A percentile compares a stretch with the other conserved stretches of the same genome.
These are phyloP conservation scores for Ceratina calcarata DNA, from an alignment of 1,140 invertebrate genomes.

Conservation along the genomic window DNA sequence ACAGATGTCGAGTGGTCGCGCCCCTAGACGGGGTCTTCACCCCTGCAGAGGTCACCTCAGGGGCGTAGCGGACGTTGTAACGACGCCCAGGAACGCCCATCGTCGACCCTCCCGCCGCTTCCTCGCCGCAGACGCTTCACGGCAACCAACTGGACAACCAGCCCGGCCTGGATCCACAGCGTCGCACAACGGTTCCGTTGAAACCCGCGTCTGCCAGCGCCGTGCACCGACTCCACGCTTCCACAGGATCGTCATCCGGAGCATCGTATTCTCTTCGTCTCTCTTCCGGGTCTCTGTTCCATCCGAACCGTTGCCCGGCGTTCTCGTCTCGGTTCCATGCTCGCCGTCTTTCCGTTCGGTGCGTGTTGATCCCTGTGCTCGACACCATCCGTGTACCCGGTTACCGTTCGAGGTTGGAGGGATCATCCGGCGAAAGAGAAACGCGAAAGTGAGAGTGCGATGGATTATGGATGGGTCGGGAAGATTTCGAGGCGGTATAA, in stretches of 20 bases:
- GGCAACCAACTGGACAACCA: conserved; percentile 79
- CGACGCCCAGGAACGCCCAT: conserved; percentile 75
- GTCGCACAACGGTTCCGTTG: conserved; percentile 71
- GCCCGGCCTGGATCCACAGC: conserved; percentile 62
- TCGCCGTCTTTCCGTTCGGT: not conserved
- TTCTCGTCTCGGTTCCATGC: conserved; percentile 16
- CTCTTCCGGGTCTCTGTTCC: not conserved
- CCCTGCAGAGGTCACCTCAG: conserved; percentile 23
- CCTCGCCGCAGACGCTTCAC: conserved; percentile 76
- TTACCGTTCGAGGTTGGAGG: not conserved
- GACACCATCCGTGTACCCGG: not conserved
- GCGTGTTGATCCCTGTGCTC: conserved; percentile 1
- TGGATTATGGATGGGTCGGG: conserved; percentile 32
- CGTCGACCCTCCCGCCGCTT: conserved; percentile 72
- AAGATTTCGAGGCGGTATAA: not conserved
- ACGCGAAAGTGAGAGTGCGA: conserved; percentile 45
- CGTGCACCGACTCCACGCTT: conserved; percentile 56
- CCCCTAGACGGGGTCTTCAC: conserved; percentile 38
- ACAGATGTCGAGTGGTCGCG: conserved; percentile 55
- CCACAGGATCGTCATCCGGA: conserved; percentile 15
- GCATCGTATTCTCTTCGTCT: conserved; percentile 24
- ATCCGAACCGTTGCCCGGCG: not conserved
- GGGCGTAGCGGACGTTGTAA: conserved; percentile 51
- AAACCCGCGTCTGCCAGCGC: conserved; percentile 67
- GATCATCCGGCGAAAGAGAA: not conserved